These are phyloP conservation scores for Cerastis leucographa DNA, from an alignment of 2,888 invertebrate genomes.

Conservation along the genomic window DNA sequence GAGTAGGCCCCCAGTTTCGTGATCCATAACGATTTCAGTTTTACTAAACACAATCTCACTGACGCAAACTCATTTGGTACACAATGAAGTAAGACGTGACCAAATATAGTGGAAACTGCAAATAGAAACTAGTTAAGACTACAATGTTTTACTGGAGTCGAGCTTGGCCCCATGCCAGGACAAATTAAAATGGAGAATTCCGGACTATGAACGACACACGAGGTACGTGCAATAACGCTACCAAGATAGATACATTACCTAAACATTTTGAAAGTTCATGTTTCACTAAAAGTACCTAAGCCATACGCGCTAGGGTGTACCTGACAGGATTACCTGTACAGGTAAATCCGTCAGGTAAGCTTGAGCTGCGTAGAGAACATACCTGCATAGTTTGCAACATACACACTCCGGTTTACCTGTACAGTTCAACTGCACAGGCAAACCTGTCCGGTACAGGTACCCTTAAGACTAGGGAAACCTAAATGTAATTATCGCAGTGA, in stretches of 20 bases:
- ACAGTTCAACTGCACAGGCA: too few species aligned
- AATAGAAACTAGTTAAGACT: conserved; percentile 33
- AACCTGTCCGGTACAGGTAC: too few species aligned
- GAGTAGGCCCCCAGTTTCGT: too few species aligned
- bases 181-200: conserved; percentile 14
- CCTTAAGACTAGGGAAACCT: too few species aligned
- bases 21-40: conserved; percentile 27
- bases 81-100: conserved; percentile 33
- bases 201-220: neutral
- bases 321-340: too few species aligned
- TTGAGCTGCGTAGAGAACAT: too few species aligned
- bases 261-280: neutral
- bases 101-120: conserved; percentile 43
- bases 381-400: too few species aligned
- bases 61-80: conserved; percentile 36
- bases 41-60: conserved; percentile 36
- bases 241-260: neutral
- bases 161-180: conserved; percentile 33
- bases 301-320: too few species aligned
- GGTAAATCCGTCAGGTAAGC: too few species aligned
- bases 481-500: neutral
- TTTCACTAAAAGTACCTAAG: neutral
- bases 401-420: too few species aligned
- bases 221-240: neutral
- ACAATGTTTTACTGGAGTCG: conserved; percentile 31